Evolutionary conservation across 2,888 invertebrate genomes (phyloP).

Genomic region (Dynastes tityus): DNA sequence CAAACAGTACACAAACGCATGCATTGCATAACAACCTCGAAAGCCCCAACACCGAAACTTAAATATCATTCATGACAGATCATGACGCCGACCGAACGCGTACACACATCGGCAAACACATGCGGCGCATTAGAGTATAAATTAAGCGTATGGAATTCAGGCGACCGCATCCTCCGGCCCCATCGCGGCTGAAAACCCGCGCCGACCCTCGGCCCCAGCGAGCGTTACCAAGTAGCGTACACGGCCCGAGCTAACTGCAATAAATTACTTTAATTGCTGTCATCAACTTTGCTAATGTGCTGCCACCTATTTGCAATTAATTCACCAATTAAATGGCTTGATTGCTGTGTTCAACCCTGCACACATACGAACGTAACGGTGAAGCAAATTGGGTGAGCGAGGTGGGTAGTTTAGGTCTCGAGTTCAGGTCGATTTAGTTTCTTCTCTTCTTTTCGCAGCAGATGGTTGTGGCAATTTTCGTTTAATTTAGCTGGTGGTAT

Average conservation of each 20-base stretch:
- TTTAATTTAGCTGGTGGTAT: background rate
- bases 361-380: conserved; percentile 1
- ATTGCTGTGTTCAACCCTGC: conserved; percentile 46
- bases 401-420: background rate
- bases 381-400: conserved; percentile 11
- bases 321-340: conserved; percentile 58
- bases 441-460: too few relatives aligned
- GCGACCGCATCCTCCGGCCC: conserved; percentile 63
- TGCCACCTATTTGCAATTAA: conserved; percentile 60
- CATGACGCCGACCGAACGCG: conserved; percentile 30
- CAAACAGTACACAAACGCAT: too few relatives aligned
- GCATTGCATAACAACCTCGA: background rate
- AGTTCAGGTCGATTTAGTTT: background rate
- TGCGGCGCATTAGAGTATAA: conserved; percentile 59
- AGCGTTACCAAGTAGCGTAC: conserved; percentile 55
- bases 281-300: conserved; percentile 66
- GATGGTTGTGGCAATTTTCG: background rate
- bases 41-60: background rate
- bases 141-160: conserved; percentile 67
- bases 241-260: conserved; percentile 61
- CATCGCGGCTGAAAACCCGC: conserved; percentile 55
- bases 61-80: conserved; percentile 36
- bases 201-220: conserved; percentile 25
- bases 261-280: conserved; percentile 69
- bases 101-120: conserved; percentile 36